phyloP scores from a whole-genome alignment of 2,113 vertebrate species.

The Condylura cristata region DNA sequence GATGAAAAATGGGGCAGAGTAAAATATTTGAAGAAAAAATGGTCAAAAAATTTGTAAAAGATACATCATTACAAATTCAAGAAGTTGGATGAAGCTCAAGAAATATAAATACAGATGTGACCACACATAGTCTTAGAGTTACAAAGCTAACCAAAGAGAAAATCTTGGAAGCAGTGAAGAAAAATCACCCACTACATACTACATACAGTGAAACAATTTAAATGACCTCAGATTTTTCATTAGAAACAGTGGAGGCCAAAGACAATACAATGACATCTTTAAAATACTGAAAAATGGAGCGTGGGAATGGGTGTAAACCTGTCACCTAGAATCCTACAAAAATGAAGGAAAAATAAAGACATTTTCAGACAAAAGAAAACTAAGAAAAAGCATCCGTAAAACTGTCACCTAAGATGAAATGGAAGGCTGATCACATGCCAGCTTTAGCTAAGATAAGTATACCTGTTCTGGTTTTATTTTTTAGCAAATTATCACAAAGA shows the following conservation, averaged over 20 bases:
- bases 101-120: neutral
- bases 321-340: neutral
- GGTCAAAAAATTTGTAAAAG: neutral
- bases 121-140: neutral
- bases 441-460: neutral
- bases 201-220: neutral
- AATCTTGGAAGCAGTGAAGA: neutral
- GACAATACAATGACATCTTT: neutral
- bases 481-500: neutral
- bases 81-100: neutral
- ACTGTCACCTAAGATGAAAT: neutral
- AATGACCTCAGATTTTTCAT: neutral
- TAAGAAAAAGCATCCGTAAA: neutral
- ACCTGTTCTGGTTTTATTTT: neutral
- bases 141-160: neutral
- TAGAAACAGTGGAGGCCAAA: neutral
- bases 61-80: neutral
- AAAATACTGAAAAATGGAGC: neutral
- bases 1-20: neutral
- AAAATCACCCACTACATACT: neutral
- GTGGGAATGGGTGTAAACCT: neutral
- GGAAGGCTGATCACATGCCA: neutral
- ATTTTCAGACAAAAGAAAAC: conserved; percentile 3
- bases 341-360: neutral
- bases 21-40: neutral